Evolutionary conservation across 2,113 vertebrate species (phyloP).

Genomic region (Platichthys stellatus): DNA sequence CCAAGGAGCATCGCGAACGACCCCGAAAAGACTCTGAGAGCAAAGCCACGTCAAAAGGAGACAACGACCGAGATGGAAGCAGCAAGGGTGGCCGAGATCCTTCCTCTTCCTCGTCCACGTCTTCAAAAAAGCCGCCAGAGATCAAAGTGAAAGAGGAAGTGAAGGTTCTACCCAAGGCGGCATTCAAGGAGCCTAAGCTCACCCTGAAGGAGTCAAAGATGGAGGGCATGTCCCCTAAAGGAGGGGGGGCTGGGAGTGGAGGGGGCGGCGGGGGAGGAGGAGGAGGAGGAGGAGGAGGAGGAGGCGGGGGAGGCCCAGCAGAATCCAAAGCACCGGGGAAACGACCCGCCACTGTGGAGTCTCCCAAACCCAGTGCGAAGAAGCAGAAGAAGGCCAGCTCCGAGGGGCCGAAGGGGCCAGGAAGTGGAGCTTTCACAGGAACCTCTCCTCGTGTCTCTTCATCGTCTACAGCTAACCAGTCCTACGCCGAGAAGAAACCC

Average conservation of each 20-base stretch:
- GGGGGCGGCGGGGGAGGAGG: constrained; percentile 80
- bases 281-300: constrained; percentile 9
- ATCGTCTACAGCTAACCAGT: constrained; percentile 64
- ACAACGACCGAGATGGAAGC: constrained; percentile 87
- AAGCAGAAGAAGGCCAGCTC: constrained; percentile 95
- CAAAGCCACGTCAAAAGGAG: constrained; percentile 87
- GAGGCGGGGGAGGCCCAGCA: constrained; percentile 67
- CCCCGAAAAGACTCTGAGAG: constrained; percentile 97
- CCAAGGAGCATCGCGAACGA: constrained; percentile 95
- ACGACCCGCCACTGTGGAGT: constrained; percentile 90
- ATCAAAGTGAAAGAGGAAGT: constrained; percentile 94
- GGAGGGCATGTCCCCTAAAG: constrained; percentile 94
- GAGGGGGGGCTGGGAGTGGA: constrained; percentile 85
- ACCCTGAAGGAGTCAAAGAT: constrained; percentile 95
- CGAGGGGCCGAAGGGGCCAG: constrained; percentile 84
- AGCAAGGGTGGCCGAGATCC: constrained; percentile 79
- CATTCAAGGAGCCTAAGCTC: constrained; percentile 98
- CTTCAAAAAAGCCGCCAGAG: constrained; percentile 89
- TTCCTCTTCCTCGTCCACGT: constrained; percentile 76
- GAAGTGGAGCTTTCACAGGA: constrained; percentile 77
- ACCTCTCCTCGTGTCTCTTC: constrained; percentile 90
- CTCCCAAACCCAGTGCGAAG: constrained; percentile 93
- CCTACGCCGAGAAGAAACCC: constrained; percentile 90
- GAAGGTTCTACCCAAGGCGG: constrained; percentile 92
- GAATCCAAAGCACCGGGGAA: constrained; percentile 91